A percentile compares a stretch with the other conserved stretches of the same genome.
These are phyloP conservation scores for Anguilla anguilla DNA, from an alignment of 2,797 vertebrate genomes.

Conservation along the genomic window DNA sequence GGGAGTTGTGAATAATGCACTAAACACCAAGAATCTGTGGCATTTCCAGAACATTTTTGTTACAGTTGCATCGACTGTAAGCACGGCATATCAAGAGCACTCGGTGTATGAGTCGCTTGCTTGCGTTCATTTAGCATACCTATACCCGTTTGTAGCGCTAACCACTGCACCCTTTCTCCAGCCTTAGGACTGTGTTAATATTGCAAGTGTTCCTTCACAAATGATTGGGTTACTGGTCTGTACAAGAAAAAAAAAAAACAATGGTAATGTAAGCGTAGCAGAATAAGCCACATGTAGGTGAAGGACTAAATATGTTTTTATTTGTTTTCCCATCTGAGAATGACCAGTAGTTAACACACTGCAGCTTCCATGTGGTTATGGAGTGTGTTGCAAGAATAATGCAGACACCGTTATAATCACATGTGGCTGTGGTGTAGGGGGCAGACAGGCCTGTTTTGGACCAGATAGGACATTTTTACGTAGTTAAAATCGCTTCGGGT, in stretches of 20 bases:
- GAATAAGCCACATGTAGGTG: background rate
- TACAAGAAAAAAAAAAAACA: background rate
- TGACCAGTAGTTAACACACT: background rate
- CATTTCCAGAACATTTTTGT: background rate
- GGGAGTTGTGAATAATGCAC: background rate
- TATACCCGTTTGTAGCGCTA: background rate
- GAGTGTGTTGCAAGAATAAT: background rate
- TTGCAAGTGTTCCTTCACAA: background rate
- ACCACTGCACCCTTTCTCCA: background rate
- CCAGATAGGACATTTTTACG: background rate
- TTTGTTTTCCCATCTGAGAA: background rate
- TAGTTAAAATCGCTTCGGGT: background rate
- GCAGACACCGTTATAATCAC: background rate
- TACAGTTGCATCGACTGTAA: conserved; percentile 17
- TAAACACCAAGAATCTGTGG: too few species aligned
- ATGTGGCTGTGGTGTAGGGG: background rate
- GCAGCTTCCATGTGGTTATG: background rate
- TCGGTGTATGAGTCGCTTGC: background rate
- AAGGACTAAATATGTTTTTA: background rate
- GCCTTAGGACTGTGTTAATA: background rate
- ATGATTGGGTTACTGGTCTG: background rate
- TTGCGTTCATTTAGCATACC: conserved; percentile 22
- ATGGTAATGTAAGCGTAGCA: background rate
- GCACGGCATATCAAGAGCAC: background rate
- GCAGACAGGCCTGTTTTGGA: background rate